Evolutionary conservation across 1,140 invertebrate species (phyloP).

Genomic region (Trachelipus rathkii): DNA sequence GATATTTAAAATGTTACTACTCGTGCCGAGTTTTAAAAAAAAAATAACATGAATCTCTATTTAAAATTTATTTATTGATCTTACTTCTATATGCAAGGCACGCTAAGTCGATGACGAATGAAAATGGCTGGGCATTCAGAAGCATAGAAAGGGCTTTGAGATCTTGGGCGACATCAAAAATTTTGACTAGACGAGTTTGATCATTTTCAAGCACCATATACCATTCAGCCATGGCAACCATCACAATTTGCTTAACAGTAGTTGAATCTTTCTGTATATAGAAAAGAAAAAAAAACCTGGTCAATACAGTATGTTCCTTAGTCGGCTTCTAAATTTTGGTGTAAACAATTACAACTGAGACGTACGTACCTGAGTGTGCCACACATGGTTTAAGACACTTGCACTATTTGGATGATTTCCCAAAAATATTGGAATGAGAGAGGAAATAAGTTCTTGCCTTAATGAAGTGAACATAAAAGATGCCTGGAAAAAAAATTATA

Average conservation of each 20-base stretch:
- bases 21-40: too few relatives aligned
- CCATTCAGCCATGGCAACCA: constrained; percentile 97
- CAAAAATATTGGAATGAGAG: constrained; percentile 42
- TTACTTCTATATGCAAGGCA: constrained; percentile 79
- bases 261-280: constrained; percentile 50
- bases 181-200: constrained; percentile 84
- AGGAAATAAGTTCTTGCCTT: constrained; percentile 34
- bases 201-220: constrained; percentile 83
- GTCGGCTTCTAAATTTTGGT: not conserved
- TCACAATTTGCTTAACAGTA: constrained; percentile 69
- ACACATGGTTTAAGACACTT: constrained; percentile 88
- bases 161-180: constrained; percentile 95
- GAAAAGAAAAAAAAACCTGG: not conserved
- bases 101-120: constrained; percentile 95
- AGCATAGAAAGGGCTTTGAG: constrained; percentile 88
- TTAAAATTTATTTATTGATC: not conserved
- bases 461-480: not conserved
- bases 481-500: not conserved
- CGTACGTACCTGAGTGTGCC: constrained; percentile 63
- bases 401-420: constrained; percentile 89
- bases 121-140: constrained; percentile 86
- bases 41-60: too few relatives aligned
- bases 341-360: not conserved
- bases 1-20: too few relatives aligned
- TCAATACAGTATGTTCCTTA: not conserved